A percentile compares a stretch with the other conserved stretches of the same genome.
phyloP scores from a whole-genome alignment of 1,140 invertebrate genomes.

The Aphis gossypii region DNA sequence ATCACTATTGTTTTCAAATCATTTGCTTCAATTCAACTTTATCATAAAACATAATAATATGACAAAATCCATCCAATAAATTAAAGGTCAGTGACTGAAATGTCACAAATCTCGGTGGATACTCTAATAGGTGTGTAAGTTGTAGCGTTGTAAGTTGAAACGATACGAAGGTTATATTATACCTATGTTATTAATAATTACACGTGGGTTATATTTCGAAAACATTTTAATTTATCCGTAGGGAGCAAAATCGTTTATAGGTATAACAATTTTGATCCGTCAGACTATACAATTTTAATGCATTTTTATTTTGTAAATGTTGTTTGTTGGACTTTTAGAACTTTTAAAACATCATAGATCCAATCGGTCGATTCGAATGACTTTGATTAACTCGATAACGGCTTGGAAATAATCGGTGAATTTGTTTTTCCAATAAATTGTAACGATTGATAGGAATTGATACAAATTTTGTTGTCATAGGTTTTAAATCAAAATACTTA shows the following conservation, averaged over 20 bases:
- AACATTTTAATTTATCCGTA: neutral
- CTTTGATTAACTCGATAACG: too few species aligned
- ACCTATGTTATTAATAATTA: neutral
- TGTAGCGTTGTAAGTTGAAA: neutral
- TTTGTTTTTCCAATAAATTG: neutral
- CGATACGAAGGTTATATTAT: neutral
- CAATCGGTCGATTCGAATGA: too few species aligned
- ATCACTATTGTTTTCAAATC: neutral
- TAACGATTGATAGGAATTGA: too few species aligned
- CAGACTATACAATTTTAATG: too few species aligned
- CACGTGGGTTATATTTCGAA: neutral
- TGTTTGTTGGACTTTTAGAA: neutral
- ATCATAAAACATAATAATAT: neutral
- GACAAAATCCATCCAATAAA: neutral
- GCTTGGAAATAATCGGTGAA: neutral
- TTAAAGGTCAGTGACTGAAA: neutral
- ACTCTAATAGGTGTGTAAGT: neutral
- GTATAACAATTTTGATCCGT: neutral
- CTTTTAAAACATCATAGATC: neutral
- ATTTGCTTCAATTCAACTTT: neutral
- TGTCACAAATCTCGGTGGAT: neutral
- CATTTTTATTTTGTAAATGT: neutral
- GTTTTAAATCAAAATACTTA: neutral
- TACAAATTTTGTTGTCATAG: neutral
- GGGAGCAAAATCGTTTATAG: neutral